These are phyloP conservation scores for Sarcophilus harrisii DNA, from an alignment of 2,797 vertebrate genomes.

Conservation along the genomic window DNA sequence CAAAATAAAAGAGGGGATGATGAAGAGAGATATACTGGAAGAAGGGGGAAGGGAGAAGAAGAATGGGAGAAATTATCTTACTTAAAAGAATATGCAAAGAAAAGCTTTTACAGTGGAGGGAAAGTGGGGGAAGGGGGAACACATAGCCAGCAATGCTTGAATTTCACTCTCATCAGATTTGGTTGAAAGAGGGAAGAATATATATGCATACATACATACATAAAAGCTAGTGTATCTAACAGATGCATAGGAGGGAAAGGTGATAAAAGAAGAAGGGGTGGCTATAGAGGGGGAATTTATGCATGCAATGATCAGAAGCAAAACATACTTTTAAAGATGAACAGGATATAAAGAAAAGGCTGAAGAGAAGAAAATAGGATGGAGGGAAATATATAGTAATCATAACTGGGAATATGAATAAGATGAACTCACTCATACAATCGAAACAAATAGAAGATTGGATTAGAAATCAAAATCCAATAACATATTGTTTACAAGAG, in stretches of 20 bases:
- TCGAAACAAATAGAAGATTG: background rate
- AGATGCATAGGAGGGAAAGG: background rate
- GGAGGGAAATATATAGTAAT: background rate
- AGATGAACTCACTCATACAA: background rate
- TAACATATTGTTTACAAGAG: background rate
- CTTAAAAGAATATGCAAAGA: background rate
- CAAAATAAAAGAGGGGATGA: background rate
- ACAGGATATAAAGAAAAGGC: background rate
- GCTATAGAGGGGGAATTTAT: background rate
- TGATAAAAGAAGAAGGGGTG: background rate
- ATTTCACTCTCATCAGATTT: background rate
- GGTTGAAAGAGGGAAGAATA: background rate
- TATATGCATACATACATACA: background rate
- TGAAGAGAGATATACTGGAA: background rate
- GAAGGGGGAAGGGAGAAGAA: background rate
- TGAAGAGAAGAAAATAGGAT: background rate
- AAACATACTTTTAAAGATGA: background rate
- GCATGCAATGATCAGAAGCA: background rate
- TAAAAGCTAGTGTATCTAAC: background rate
- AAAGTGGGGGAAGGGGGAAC: rapidly evolving
- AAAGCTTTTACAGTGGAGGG: background rate
- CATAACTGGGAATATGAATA: background rate
- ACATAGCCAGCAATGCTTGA: background rate
- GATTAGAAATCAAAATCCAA: background rate
- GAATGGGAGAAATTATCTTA: background rate